Percentiles rank a stretch among this genome's conserved stretches.
Evolutionary conservation across 2,888 invertebrate species (phyloP).

Genomic region (Helobdella robusta): DNA sequence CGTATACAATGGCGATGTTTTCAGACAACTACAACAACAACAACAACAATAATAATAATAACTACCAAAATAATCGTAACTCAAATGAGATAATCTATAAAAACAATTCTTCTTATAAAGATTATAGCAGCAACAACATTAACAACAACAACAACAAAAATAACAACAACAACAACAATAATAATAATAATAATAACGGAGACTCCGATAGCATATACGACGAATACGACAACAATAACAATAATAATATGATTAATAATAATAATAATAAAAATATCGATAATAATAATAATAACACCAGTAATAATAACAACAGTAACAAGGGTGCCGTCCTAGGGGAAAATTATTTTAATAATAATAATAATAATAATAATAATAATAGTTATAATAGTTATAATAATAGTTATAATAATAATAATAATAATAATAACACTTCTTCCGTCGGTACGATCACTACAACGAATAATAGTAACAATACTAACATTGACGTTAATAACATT

Average conservation of each 20-base stretch:
- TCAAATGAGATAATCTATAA: background rate
- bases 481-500: background rate
- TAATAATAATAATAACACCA: background rate
- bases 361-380: background rate
- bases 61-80: background rate
- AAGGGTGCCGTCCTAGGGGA: background rate
- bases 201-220: background rate
- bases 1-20: background rate
- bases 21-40: background rate
- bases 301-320: background rate
- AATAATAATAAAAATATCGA: background rate
- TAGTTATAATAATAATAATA: conserved; percentile 11
- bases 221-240: background rate
- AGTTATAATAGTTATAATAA: background rate
- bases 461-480: conserved; percentile 5
- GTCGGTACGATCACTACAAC: background rate
- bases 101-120: background rate
- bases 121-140: background rate
- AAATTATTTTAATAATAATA: background rate
- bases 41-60: background rate
- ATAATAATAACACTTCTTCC: background rate
- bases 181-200: background rate
- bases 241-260: background rate
- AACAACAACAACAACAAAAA: conserved; percentile 3
- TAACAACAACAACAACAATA: conserved; percentile 11